These are phyloP conservation scores for Cantharis nigra DNA, from an alignment of 2,888 invertebrate species.

Conservation along the genomic window DNA sequence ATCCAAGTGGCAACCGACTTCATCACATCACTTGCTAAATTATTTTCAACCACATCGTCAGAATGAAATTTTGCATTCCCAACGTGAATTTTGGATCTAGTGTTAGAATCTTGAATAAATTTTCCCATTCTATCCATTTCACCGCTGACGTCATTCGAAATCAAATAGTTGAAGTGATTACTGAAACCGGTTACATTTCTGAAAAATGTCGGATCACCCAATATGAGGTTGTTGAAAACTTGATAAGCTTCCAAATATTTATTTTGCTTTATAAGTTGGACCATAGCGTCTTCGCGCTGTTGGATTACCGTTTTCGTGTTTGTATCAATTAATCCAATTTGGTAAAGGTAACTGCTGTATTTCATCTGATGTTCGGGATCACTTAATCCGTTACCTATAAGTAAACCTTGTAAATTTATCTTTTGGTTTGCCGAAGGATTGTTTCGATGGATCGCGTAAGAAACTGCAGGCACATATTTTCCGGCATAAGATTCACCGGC, in stretches of 20 bases:
- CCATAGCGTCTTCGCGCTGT: constrained; percentile 63
- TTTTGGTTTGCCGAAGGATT: constrained; percentile 62
- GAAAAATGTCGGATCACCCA: constrained; percentile 71
- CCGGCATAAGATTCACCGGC: constrained; percentile 92
- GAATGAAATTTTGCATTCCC: constrained; percentile 76
- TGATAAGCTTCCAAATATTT: constrained; percentile 73
- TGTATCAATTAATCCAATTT: constrained; percentile 72
- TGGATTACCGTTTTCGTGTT: constrained; percentile 66
- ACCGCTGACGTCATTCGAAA: constrained; percentile 61
- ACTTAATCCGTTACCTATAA: constrained; percentile 80
- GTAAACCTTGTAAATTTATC: constrained; percentile 72
- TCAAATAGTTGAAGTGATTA: constrained; percentile 76
- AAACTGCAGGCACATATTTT: constrained; percentile 77
- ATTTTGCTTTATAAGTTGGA: constrained; percentile 64
- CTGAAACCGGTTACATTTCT: constrained; percentile 76
- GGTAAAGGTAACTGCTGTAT: constrained; percentile 80
- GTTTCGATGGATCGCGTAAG: constrained; percentile 72
- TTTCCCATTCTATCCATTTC: constrained; percentile 61
- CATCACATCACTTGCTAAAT: constrained; percentile 79
- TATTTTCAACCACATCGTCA: constrained; percentile 68
- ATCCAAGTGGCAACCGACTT: constrained; percentile 77
- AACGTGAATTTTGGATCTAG: constrained; percentile 81
- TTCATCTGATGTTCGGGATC: constrained; percentile 79
- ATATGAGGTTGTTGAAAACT: constrained; percentile 71
- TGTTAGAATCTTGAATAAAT: constrained; percentile 66